Evolutionary conservation across 2,888 invertebrate species (phyloP), one percentile per base, ranked within the genome.

Genomic region (Melieria crassipennis): DNA sequence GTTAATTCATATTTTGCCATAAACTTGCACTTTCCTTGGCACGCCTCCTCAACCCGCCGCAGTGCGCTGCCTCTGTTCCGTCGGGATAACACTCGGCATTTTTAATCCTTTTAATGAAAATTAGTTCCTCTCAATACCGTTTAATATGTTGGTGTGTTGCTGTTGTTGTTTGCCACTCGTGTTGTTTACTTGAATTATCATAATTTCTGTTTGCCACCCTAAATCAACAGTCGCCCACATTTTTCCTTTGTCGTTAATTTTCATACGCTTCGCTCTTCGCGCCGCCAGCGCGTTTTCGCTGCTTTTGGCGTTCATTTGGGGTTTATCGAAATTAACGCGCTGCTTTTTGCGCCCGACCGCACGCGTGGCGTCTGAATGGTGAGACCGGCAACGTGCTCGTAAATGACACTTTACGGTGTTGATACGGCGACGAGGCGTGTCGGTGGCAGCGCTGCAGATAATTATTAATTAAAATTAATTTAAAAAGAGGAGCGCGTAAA

Each of bases 21-120:
- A 72, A 71, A 55, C 61, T 63, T 45, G 61, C 70, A 69, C 55
- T 65, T 70, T 72, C 73, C 68, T 67, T 65, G 65, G 65, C 67
- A 60, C 58, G 57, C 43, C 45, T 47, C 46, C 10, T 11, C n/a
- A 30, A 48, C 52, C 30, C 30, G 6, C 30, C 46, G 7, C 58
- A 42, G 13, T 7, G 7, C 11, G 45, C 11, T 7, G 57, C 30
- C 55, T 6, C 57, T 62, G 13, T 45, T 30, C 13, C 61, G 7
- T 52, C 75, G 30, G 30, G 30, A 30, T 30, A 30, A 30, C 30
- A 30, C 30, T 77, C 76, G 78, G 75, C 80, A 80, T 79, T 82
- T 84, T 83, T 84, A 84, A 85, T 84, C 84, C 84, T 81, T 84
- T 85, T 84, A 83, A 84, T 83, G 82, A 82, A 83, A 83, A 83